These are phyloP conservation scores for Oreochromis niloticus DNA, from an alignment of 2,113 vertebrate genomes.

Conservation along the genomic window DNA sequence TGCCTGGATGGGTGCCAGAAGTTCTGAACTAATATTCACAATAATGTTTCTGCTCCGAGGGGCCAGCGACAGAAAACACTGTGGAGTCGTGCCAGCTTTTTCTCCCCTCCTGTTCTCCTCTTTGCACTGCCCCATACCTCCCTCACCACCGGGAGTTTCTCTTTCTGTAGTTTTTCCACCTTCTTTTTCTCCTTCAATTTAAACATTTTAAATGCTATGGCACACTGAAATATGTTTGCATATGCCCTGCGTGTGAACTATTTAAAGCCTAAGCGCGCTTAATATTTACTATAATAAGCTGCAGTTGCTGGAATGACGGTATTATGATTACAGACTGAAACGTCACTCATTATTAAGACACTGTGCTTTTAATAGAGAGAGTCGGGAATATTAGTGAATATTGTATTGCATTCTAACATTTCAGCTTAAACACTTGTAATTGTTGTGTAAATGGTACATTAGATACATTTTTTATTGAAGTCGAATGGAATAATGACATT, in stretches of 20 bases:
- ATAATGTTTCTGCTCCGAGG: constrained; percentile 58
- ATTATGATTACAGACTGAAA: background rate
- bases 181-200: background rate
- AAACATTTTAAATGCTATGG: constrained; percentile 5
- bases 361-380: background rate
- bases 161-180: constrained; percentile 20
- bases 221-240: background rate
- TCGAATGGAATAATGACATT: background rate
- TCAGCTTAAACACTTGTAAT: background rate
- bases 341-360: background rate
- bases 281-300: background rate
- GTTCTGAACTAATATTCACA: constrained; percentile 68
- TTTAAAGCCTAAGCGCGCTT: background rate
- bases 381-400: background rate
- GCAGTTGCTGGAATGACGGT: background rate
- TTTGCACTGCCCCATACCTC: constrained; percentile 29
- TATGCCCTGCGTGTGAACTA: background rate
- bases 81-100: constrained; percentile 60
- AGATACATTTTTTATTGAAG: background rate
- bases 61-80: constrained; percentile 52
- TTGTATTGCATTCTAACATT: background rate
- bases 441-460: background rate
- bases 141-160: constrained; percentile 23
- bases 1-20: constrained; percentile 66
- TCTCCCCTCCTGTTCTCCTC: constrained; percentile 39